Conservation (phyloP, 2,888 invertebrate genomes). For the Sarcophaga carnaria region DNA sequence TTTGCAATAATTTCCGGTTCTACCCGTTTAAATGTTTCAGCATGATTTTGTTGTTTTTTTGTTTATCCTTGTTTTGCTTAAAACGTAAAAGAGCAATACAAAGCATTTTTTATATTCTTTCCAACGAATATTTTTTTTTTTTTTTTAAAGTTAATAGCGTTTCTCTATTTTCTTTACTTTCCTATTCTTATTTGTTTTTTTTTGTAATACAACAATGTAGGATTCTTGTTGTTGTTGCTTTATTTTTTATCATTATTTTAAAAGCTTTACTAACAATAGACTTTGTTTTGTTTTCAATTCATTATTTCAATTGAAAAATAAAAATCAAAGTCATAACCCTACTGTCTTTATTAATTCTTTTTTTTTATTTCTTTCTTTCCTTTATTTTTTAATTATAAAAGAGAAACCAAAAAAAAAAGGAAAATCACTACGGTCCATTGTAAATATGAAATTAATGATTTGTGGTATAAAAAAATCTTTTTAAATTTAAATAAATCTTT, state of each 20-base stretch:
- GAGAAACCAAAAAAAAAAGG: background rate
- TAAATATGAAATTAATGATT: too few species aligned
- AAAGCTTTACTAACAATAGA: constrained; percentile 52
- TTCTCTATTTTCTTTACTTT: background rate
- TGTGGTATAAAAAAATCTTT: too few species aligned
- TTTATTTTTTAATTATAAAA: background rate
- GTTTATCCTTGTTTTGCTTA: background rate
- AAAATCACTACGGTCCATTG: too few species aligned
- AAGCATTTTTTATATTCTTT: constrained; percentile 19
- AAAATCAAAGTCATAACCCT: background rate
- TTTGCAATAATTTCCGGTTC: background rate
- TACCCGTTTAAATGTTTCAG: background rate
- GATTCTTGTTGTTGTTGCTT: background rate
- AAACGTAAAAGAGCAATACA: background rate
- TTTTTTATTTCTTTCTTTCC: background rate
- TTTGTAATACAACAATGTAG: background rate
- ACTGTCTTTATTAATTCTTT: background rate
- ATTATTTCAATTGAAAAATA: constrained; percentile 14
- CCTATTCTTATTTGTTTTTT: background rate
- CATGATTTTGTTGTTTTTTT: background rate
- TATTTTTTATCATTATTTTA: constrained; percentile 44
- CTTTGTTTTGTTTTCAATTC: background rate
- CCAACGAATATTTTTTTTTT: background rate
- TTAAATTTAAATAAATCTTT: too few species aligned
- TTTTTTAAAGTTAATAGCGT: background rate